Evolutionary conservation across 2,797 vertebrate species (phyloP).

Genomic region (Antennarius maculatus): DNA sequence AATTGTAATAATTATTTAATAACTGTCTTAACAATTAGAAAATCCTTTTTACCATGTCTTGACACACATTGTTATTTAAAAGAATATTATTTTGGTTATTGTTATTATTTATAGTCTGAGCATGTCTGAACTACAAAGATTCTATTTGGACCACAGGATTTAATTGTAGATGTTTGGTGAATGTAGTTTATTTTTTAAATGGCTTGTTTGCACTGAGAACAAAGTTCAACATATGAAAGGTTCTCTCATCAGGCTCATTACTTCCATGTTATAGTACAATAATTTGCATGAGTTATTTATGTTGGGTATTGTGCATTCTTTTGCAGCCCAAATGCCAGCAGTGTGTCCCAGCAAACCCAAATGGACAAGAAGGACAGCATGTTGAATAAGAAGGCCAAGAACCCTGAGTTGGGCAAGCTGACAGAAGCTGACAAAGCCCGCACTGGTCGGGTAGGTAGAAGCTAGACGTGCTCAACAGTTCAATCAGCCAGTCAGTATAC

Average conservation of each 20-base stretch:
- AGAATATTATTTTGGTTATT: too few species aligned
- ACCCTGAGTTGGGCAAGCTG: slow-evolving; percentile 84
- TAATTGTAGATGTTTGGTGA: background rate
- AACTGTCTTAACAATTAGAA: too few species aligned
- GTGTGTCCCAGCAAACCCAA: slow-evolving; percentile 53
- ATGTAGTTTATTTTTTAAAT: background rate
- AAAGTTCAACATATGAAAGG: background rate
- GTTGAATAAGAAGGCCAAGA: slow-evolving; percentile 51
- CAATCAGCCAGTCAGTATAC: background rate
- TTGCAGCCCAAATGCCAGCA: slow-evolving; percentile 39
- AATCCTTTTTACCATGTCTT: too few species aligned
- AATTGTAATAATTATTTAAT: too few species aligned
- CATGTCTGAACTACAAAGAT: too few species aligned
- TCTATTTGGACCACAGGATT: too few species aligned
- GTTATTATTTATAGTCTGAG: too few species aligned
- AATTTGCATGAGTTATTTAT: background rate
- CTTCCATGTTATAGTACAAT: background rate
- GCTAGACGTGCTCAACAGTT: background rate
- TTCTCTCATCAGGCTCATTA: background rate
- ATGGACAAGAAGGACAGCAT: slow-evolving; percentile 50
- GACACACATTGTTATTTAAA: too few species aligned
- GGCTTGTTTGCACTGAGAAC: background rate
- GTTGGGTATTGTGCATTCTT: background rate
- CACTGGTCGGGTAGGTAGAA: slow-evolving; percentile 86
- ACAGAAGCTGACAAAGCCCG: slow-evolving; percentile 91